These are phyloP conservation scores for Cyanistes caeruleus DNA, from an alignment of 2,113 vertebrate genomes.

Conservation along the genomic window DNA sequence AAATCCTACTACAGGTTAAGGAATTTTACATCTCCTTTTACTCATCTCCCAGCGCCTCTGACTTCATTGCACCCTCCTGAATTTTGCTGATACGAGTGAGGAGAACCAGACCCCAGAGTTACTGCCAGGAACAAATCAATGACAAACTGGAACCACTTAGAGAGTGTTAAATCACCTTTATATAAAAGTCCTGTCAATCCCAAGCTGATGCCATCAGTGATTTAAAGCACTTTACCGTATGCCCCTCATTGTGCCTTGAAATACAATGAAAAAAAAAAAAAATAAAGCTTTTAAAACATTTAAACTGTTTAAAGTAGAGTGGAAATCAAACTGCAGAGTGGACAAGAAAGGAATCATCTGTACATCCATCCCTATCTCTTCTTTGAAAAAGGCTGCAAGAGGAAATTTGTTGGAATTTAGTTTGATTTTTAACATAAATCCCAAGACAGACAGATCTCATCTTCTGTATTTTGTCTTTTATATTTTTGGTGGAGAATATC, in stretches of 20 bases:
- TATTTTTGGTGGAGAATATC: neutral
- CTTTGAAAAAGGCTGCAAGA: neutral
- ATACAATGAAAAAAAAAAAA: neutral
- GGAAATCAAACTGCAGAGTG: neutral
- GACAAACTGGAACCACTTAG: neutral
- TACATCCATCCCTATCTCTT: neutral
- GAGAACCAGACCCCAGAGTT: neutral
- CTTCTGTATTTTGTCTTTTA: neutral
- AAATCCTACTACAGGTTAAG: neutral
- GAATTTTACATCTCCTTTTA: neutral
- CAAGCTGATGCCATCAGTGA: neutral
- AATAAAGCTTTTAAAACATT: neutral
- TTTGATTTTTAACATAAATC: neutral
- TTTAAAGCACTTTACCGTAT: neutral
- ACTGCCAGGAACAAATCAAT: constrained; percentile 4
- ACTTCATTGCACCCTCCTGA: neutral
- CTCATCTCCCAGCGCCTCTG: neutral
- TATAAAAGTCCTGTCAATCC: neutral
- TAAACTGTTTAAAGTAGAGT: neutral
- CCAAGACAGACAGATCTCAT: neutral
- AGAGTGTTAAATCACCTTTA: neutral
- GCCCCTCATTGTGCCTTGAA: neutral
- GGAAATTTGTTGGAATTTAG: neutral
- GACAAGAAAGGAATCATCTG: neutral
- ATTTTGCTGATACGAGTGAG: neutral